Base-by-base conservation (phyloP, 2,888 invertebrate genomes). In the Ypsolopha scabrella region DNA sequence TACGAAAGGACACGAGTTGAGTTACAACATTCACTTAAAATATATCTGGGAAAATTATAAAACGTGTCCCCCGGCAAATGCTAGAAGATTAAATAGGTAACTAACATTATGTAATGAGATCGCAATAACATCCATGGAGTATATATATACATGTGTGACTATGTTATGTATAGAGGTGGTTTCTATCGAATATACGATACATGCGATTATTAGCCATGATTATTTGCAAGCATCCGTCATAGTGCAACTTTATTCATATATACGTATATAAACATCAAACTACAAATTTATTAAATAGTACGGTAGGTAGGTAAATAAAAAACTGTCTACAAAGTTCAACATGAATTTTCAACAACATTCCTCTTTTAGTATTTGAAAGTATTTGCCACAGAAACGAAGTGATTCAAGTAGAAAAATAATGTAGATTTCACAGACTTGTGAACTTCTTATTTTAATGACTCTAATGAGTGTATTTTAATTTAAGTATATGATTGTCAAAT, bases 1-100 rank as follows among this genome's bases (percentile, higher is more conserved):
- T 11, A n/a, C 7, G 39, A 36, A 34, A 36, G 9, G 6, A 46
- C 10, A 33, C n/a, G 34, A 46, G 11, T 34, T 33, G 6, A 8
- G 14, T 24, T 24, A 24, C 24, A 24, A 24, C 24, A 24, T 24
- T 24, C 24, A 3, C 8, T 41, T 13, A 11, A 24, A 45, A 34
- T 33, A 24, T 45, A 45, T 33, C 14, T 54, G 55, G 54, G 54
- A 57, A 50, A 57, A 54, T 60, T 68, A 64, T 64, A 73, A 74
- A 77, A 73, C 78, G 87, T 87, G 81, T 88, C 85, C 68, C 90
- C 90, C 89, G 89, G 86, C 89, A 89, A 89, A 88, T 85, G 89
- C 90, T 90, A 83, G 90, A 90, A 90, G 89, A 83, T 75, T 62
- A 57, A 55, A 50, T 49, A 47, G 51, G 62, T 59, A 60, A 51